Percentiles rank a stretch among this genome's conserved stretches.
These are phyloP conservation scores for Clinocottus analis DNA, from an alignment of 2,113 vertebrate genomes.

Conservation along the genomic window DNA sequence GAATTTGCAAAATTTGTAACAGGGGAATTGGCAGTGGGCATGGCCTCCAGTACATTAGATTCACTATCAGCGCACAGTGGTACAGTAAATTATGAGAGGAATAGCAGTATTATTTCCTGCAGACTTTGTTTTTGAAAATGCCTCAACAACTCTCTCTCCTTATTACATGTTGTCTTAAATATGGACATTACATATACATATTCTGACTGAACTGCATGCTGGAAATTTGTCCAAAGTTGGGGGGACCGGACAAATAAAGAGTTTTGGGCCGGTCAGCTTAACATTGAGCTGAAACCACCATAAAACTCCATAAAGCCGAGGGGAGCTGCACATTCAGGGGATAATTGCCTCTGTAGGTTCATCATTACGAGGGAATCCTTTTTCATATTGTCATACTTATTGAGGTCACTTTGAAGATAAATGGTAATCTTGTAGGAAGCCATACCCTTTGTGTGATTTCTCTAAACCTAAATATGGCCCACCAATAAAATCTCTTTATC, in stretches of 20 bases:
- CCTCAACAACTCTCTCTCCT: background rate
- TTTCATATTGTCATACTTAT: background rate
- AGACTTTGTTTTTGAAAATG: background rate
- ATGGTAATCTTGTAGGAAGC: background rate
- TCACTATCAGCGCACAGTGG: too few relatives aligned
- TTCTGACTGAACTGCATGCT: background rate
- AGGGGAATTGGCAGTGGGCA: too few relatives aligned
- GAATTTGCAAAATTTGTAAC: too few relatives aligned
- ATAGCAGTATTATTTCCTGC: too few relatives aligned
- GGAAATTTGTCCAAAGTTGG: background rate
- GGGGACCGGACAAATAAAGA: background rate
- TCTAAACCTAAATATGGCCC: background rate
- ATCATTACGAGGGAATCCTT: background rate
- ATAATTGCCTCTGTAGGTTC: background rate
- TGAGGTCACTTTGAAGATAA: background rate
- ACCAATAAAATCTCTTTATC: constrained; percentile 15
- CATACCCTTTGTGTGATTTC: background rate
- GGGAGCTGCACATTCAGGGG: background rate
- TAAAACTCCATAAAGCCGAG: background rate
- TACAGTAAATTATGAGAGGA: too few relatives aligned
- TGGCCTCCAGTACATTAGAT: too few relatives aligned
- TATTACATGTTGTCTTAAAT: too few relatives aligned
- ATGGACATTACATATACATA: background rate
- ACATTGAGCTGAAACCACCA: background rate
- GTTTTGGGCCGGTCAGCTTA: background rate